phyloP scores from a whole-genome alignment of 2,113 vertebrate species.

The Boulengeromyrus knoepffleri region DNA sequence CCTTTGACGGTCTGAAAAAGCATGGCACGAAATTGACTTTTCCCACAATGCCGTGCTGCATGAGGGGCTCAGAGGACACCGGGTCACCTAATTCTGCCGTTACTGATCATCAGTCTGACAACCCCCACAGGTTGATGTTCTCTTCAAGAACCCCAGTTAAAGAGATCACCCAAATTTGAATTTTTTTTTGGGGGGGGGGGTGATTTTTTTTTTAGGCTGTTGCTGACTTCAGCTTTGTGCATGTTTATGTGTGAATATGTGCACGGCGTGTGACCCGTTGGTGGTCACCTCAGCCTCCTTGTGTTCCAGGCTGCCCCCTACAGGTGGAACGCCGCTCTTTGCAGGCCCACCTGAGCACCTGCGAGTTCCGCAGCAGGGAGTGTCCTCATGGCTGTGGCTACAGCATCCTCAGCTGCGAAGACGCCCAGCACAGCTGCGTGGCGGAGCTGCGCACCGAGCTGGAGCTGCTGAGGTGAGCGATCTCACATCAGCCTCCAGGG shows the following conservation, averaged over 20 bases:
- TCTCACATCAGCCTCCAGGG: neutral
- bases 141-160: neutral
- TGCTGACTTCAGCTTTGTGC: neutral
- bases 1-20: neutral
- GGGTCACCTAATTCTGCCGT: neutral
- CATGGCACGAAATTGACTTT: neutral
- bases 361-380: conserved; percentile 67
- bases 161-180: neutral
- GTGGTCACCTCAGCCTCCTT: too few species aligned
- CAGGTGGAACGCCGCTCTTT: conserved; percentile 66
- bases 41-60: conserved; percentile 23
- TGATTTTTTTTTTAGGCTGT: too few species aligned
- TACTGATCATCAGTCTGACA: neutral
- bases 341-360: conserved; percentile 69
- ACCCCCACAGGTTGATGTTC: neutral
- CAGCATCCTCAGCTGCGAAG: conserved; percentile 58
- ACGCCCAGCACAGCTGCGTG: conserved; percentile 72
- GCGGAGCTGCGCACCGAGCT: conserved; percentile 74
- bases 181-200: neutral
- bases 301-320: conserved; percentile 60
- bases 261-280: neutral
- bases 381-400: conserved; percentile 75
- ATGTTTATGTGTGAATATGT: conserved; percentile 34
- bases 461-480: conserved; percentile 69
- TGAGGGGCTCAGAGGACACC: conserved; percentile 9